Conservation (phyloP, 2,113 vertebrate genomes). For the Ceyx melanurus region DNA sequence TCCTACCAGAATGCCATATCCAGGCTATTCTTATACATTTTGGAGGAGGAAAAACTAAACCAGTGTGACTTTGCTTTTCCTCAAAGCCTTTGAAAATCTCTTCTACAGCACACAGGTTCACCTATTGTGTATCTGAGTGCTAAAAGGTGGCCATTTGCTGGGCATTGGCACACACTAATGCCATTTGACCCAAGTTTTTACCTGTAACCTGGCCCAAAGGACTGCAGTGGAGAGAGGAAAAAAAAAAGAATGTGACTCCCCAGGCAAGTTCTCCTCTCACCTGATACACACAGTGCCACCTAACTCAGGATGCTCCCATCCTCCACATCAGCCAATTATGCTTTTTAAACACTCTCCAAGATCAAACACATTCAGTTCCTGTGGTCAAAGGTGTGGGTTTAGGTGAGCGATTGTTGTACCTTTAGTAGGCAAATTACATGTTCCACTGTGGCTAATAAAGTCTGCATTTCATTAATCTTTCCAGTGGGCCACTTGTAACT, state of each 20-base stretch:
- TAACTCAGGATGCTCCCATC: background rate
- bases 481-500: background rate
- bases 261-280: constrained; percentile 5
- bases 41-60: constrained; percentile 12
- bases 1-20: constrained; percentile 47
- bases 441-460: constrained; percentile 16
- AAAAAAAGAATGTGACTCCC: background rate
- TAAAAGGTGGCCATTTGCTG: background rate
- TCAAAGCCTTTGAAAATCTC: background rate
- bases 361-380: constrained; percentile 24
- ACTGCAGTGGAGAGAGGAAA: background rate
- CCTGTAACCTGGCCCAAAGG: background rate
- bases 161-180: background rate
- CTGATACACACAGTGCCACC: background rate
- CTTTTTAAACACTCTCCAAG: background rate
- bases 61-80: background rate
- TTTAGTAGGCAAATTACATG: constrained; percentile 9
- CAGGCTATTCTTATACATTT: constrained; percentile 44
- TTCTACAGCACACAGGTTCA: background rate
- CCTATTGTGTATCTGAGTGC: background rate
- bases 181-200: background rate
- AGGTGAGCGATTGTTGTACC: background rate
- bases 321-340: constrained; percentile 5
- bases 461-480: constrained; percentile 51
- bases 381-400: constrained; percentile 8